phyloP scores from a whole-genome alignment of 2,797 vertebrate species.

The Botia almorhae region DNA sequence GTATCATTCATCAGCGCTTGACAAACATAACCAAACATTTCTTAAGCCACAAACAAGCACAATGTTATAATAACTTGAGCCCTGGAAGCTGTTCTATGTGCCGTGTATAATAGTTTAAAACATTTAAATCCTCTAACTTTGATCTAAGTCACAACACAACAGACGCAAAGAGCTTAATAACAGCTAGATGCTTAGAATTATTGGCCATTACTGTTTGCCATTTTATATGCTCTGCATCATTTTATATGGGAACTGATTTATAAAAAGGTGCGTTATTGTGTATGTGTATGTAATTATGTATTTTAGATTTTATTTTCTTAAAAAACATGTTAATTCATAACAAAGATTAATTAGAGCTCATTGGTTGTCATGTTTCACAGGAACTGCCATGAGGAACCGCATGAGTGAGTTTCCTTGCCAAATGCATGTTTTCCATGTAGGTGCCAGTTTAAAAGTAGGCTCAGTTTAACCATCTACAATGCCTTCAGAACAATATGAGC shows the following conservation, averaged over 20 bases:
- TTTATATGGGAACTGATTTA: neutral
- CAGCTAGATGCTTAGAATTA: neutral
- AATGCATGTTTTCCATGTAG: neutral
- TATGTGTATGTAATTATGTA: neutral
- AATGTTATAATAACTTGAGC: neutral
- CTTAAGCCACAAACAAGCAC: neutral
- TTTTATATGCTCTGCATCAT: neutral
- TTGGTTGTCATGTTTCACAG: neutral
- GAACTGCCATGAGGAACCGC: neutral
- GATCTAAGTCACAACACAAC: slow-evolving; percentile 13
- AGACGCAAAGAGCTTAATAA: neutral
- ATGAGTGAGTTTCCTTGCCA: neutral
- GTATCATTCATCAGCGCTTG: neutral
- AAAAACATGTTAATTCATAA: neutral
- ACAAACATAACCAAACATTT: slow-evolving; percentile 1
- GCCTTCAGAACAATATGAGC: neutral
- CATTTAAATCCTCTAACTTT: neutral
- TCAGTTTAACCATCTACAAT: neutral
- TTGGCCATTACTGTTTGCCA: neutral
- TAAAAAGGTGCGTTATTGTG: neutral
- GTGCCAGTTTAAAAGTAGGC: slow-evolving; percentile 2
- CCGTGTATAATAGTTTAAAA: neutral
- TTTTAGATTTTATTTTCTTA: neutral
- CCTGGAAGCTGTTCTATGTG: neutral
- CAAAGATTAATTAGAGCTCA: neutral